Conservation (phyloP, 2,797 vertebrate genomes). For the Chlorospingus flavigularis region DNA sequence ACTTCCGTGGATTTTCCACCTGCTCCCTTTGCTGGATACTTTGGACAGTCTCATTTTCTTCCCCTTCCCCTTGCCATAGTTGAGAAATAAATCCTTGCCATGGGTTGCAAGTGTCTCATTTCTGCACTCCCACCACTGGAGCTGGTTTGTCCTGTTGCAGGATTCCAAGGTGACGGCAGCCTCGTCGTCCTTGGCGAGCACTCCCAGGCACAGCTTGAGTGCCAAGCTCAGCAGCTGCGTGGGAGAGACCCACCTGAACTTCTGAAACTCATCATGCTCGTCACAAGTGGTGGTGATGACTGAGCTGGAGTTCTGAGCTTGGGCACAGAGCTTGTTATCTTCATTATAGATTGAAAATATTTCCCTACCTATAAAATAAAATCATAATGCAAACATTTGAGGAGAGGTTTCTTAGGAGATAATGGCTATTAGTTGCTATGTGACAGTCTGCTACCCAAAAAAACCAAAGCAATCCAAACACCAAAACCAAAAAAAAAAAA, state of each 20-base stretch:
- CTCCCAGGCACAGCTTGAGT: conserved; percentile 85
- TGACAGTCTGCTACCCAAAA: not conserved
- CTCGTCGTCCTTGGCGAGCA: conserved; percentile 74
- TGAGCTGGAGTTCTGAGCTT: conserved; percentile 67
- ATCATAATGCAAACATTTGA: not conserved
- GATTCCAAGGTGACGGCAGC: conserved; percentile 75
- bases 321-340: conserved; percentile 85
- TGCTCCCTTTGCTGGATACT: conserved; percentile 78
- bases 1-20: conserved; percentile 86
- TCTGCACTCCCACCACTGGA: conserved; percentile 93
- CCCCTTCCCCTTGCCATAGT: conserved; percentile 84
- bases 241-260: conserved; percentile 88
- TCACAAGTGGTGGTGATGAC: conserved; percentile 77
- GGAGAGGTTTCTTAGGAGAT: not conserved
- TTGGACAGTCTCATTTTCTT: conserved; percentile 83
- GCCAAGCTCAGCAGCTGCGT: conserved; percentile 84
- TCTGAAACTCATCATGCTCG: conserved; percentile 76
- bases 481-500: too few relatives aligned
- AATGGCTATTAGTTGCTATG: not conserved
- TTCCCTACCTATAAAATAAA: conserved; percentile 71
- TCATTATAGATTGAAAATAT: conserved; percentile 90
- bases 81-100: conserved; percentile 82
- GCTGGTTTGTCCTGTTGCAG: conserved; percentile 79
- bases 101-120: conserved; percentile 86
- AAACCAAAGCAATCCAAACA: not conserved